These are phyloP conservation scores for Arvicanthis niloticus DNA, from an alignment of 2,113 vertebrate species.

Conservation along the genomic window DNA sequence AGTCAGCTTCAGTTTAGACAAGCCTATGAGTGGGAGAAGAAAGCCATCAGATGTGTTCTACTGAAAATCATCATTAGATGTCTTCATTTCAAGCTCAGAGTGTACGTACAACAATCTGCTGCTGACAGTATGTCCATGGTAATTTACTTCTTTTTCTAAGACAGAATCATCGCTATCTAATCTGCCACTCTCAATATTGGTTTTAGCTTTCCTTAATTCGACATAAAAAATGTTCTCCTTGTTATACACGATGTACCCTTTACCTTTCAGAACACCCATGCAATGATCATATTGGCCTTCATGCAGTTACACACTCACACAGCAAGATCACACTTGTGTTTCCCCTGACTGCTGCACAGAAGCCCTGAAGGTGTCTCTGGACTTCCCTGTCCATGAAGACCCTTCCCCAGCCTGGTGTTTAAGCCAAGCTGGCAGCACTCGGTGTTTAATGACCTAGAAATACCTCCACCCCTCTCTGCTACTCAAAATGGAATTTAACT, in stretches of 20 bases:
- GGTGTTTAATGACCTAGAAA: background rate
- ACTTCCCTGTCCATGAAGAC: background rate
- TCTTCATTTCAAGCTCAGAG: conserved; percentile 54
- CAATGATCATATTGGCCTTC: background rate
- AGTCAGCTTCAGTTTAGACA: background rate
- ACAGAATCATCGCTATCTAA: background rate
- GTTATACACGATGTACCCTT: background rate
- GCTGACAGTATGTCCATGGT: background rate
- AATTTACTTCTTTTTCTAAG: conserved; percentile 42
- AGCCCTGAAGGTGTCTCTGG: background rate
- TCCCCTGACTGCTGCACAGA: background rate
- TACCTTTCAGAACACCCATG: background rate
- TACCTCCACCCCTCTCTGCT: background rate
- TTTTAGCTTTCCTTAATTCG: background rate
- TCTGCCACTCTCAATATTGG: background rate
- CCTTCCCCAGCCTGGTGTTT: background rate
- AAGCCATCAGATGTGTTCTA: conserved; percentile 55
- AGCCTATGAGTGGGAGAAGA: conserved; percentile 25
- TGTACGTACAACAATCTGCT: conserved; percentile 21
- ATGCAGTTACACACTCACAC: background rate
- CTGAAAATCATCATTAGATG: conserved; percentile 27
- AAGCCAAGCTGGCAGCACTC: background rate
- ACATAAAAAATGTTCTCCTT: background rate
- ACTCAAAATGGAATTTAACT: conserved; percentile 42
- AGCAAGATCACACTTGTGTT: background rate